A percentile compares a stretch with the other conserved stretches of the same genome.
These are phyloP conservation scores for Trogon melanurus DNA, from an alignment of 2,113 vertebrate genomes.

Conservation along the genomic window DNA sequence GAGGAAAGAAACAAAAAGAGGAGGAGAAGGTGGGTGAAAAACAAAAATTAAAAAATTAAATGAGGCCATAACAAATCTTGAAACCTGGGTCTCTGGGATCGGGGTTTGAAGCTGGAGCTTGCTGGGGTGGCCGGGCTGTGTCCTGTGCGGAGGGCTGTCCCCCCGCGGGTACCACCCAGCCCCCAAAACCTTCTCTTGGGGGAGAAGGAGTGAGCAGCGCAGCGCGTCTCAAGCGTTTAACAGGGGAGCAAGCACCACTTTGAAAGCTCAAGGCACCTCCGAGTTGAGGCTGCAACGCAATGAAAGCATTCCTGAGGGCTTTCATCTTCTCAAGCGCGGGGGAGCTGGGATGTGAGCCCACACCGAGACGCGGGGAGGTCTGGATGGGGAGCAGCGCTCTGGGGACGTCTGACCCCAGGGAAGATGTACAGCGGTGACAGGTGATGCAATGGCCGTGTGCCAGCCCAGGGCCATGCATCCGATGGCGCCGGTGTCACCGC, in stretches of 20 bases:
- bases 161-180: rapidly evolving
- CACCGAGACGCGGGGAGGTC: background rate
- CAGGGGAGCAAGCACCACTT: background rate
- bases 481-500: background rate
- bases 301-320: background rate
- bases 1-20: background rate
- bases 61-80: background rate
- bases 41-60: no score
- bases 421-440: background rate
- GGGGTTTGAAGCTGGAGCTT: background rate
- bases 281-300: rapidly evolving
- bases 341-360: background rate
- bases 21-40: background rate
- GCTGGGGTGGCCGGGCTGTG: background rate
- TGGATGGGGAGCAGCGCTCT: background rate
- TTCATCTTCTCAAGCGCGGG: background rate
- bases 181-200: background rate
- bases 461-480: background rate
- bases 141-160: background rate
- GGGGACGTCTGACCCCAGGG: background rate
- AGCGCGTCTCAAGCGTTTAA: background rate
- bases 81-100: background rate
- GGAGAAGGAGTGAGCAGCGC: background rate
- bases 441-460: background rate
- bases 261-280: background rate